phyloP scores from a whole-genome alignment of 2,113 vertebrate genomes.

The Opisthocomus hoazin region DNA sequence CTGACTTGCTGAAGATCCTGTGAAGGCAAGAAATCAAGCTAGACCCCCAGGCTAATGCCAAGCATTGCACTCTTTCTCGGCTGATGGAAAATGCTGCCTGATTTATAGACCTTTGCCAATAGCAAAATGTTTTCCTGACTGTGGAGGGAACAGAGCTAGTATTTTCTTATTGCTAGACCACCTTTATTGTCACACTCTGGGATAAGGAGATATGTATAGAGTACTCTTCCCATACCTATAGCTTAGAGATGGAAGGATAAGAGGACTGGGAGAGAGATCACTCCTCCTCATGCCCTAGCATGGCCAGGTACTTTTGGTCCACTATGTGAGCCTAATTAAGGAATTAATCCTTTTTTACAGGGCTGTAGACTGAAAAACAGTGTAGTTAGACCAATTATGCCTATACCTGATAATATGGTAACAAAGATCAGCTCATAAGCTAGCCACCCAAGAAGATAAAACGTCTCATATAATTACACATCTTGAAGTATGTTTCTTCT shows the following conservation, averaged over 20 bases:
- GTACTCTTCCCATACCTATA: neutral
- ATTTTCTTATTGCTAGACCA: neutral
- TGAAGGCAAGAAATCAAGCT: neutral
- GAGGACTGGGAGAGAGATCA: neutral
- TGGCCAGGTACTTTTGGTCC: constrained; percentile 4
- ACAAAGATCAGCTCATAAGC: neutral
- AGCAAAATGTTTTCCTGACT: neutral
- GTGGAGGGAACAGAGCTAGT: neutral
- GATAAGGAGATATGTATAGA: neutral
- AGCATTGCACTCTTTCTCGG: neutral
- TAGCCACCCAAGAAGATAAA: constrained; percentile 51
- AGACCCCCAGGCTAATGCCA: neutral
- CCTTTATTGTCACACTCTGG: neutral
- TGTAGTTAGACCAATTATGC: constrained; percentile 18
- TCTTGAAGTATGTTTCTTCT: constrained; percentile 1
- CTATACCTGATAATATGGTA: neutral
- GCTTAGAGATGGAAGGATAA: constrained; percentile 9
- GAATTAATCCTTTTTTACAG: constrained; percentile 5
- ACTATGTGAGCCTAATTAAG: constrained; percentile 1
- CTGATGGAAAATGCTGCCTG: neutral
- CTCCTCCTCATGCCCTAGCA: constrained; percentile 8
- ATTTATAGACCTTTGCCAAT: neutral
- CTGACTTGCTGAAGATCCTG: neutral
- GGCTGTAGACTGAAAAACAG: neutral
- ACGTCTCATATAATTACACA: constrained; percentile 30